Conservation (phyloP, 2,888 invertebrate species). For the Eupsilia transversa region DNA sequence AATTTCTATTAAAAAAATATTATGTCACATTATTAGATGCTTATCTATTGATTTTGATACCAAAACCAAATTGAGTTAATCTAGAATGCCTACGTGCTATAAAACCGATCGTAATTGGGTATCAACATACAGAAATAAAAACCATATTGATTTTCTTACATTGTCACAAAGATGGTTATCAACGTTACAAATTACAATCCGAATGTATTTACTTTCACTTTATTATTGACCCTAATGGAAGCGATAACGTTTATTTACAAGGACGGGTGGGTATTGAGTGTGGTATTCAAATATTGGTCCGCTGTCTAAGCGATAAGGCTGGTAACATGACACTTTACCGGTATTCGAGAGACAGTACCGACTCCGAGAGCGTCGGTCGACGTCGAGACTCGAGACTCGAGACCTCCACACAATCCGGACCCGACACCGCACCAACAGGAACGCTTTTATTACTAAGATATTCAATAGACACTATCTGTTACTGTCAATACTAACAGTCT, state of each 20-base stretch:
- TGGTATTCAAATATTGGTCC: conserved; percentile 80
- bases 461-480: conserved; percentile 73
- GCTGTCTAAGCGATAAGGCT: conserved; percentile 79
- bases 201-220: conserved; percentile 73
- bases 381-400: conserved; percentile 6
- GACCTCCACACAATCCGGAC: conserved; percentile 62
- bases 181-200: conserved; percentile 67
- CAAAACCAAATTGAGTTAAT: conserved; percentile 43
- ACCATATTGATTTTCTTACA: conserved; percentile 60
- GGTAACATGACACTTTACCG: conserved; percentile 80
- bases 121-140: conserved; percentile 54
- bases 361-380: conserved; percentile 33
- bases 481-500: conserved; percentile 74
- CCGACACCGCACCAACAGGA: conserved; percentile 64
- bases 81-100: conserved; percentile 53
- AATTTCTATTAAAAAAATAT: conserved; percentile 16
- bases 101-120: conserved; percentile 56
- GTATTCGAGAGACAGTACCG: conserved; percentile 68
- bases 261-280: conserved; percentile 76
- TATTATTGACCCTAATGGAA: conserved; percentile 73
- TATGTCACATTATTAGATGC: conserved; percentile 36
- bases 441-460: conserved; percentile 72
- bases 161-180: conserved; percentile 65
- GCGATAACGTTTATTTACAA: conserved; percentile 69
- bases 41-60: conserved; percentile 37